Evolutionary conservation across 2,888 invertebrate genomes (phyloP).

Genomic region (Petrolisthes cinctipes): DNA sequence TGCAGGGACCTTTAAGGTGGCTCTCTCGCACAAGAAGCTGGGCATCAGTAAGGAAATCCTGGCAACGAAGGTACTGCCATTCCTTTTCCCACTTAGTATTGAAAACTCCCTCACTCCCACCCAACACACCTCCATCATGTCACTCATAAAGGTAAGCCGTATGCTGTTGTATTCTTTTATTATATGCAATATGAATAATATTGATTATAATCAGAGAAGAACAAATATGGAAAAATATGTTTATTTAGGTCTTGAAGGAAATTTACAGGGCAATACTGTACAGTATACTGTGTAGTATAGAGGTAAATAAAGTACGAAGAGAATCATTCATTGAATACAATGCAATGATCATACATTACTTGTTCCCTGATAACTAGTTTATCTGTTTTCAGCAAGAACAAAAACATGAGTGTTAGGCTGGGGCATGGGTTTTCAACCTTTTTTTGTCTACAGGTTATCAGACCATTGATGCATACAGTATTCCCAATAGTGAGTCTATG

Average conservation of each 20-base stretch:
- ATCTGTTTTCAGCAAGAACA: no score
- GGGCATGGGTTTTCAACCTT: no score
- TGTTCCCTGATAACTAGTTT: no score
- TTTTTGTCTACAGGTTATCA: no score
- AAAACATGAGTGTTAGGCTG: no score
- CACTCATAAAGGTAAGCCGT: slow-evolving; percentile 74
- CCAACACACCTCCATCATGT: slow-evolving; percentile 90
- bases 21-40: slow-evolving; percentile 88
- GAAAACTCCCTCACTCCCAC: slow-evolving; percentile 90
- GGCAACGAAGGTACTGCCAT: slow-evolving; percentile 92
- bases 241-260: neutral
- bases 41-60: slow-evolving; percentile 94
- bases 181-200: no score
- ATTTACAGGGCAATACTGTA: neutral
- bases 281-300: no score
- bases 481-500: no score
- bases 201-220: neutral
- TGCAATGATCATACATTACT: no score
- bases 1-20: slow-evolving; percentile 91
- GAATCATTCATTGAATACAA: no score
- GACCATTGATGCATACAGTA: no score
- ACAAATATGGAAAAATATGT: neutral
- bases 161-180: neutral
- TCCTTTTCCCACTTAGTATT: slow-evolving; percentile 89
- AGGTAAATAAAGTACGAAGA: no score